These are phyloP conservation scores for Nomada ruficornis DNA, from an alignment of 2,888 invertebrate species.

Conservation along the genomic window DNA sequence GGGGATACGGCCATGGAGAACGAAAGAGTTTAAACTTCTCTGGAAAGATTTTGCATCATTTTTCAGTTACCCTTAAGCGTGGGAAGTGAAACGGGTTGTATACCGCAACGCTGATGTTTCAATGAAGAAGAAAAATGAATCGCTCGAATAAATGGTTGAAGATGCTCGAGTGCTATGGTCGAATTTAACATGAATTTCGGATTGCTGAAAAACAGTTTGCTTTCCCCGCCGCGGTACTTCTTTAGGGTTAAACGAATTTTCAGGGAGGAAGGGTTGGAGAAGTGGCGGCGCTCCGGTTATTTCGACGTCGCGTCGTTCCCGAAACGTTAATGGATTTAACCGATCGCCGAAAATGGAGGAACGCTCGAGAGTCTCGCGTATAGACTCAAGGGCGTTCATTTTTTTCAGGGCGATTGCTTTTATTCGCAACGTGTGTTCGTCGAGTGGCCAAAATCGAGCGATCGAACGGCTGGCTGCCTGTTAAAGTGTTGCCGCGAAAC, in stretches of 20 bases:
- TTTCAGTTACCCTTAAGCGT: no score
- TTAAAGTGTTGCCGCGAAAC: constrained; percentile 38
- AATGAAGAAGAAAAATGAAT: not conserved
- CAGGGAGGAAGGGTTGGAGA: not conserved
- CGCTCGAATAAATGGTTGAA: not conserved
- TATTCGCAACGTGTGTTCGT: constrained; percentile 64
- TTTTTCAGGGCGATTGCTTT: constrained; percentile 73
- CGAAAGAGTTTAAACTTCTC: no score
- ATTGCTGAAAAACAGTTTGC: not conserved
- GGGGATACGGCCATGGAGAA: constrained; percentile 53
- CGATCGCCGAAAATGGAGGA: constrained; percentile 28
- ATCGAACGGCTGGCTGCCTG: constrained; percentile 53
- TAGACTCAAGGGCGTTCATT: not conserved
- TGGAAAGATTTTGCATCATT: no score
- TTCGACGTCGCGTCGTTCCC: constrained; percentile 58
- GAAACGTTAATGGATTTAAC: constrained; percentile 67
- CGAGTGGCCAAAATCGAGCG: constrained; percentile 71
- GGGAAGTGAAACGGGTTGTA: no score
- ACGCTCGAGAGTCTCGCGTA: constrained; percentile 17
- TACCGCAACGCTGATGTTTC: not conserved
- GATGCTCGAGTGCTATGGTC: not conserved
- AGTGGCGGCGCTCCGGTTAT: no score
- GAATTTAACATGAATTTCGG: not conserved
- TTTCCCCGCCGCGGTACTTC: not conserved
- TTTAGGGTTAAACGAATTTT: not conserved